Evolutionary conservation across 2,888 invertebrate genomes (phyloP).

Genomic region (Psylliodes chrysocephalus): DNA sequence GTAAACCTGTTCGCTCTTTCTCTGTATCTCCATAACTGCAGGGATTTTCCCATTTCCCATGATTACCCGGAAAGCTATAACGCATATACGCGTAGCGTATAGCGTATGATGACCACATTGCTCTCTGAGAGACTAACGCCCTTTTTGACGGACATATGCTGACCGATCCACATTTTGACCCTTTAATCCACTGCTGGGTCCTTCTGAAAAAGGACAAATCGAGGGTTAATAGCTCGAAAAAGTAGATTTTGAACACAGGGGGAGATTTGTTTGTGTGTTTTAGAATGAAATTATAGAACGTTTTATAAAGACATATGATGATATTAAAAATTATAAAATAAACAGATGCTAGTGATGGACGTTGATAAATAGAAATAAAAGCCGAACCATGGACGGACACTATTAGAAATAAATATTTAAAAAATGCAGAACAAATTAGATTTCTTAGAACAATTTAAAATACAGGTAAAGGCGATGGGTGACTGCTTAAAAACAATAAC

Average conservation of each 20-base stretch:
- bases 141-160: neutral
- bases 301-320: too few species aligned
- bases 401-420: too few species aligned
- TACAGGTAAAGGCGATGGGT: too few species aligned
- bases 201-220: neutral
- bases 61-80: neutral
- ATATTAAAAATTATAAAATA: neutral
- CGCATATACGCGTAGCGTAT: neutral
- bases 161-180: neutral
- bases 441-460: too few species aligned
- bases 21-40: neutral
- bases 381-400: too few species aligned
- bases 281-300: too few species aligned
- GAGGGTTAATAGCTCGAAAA: neutral
- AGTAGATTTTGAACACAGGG: neutral
- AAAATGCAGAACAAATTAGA: too few species aligned
- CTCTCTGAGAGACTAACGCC: neutral
- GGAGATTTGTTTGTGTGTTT: neutral
- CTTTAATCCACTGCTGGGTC: neutral
- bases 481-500: too few species aligned
- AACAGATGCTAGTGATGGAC: too few species aligned
- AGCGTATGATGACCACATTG: neutral
- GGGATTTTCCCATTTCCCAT: slow-evolving; percentile 5
- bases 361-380: too few species aligned
- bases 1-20: neutral